Base-by-base conservation (phyloP, 2,797 vertebrate species). In the Cossypha niveicapilla region DNA sequence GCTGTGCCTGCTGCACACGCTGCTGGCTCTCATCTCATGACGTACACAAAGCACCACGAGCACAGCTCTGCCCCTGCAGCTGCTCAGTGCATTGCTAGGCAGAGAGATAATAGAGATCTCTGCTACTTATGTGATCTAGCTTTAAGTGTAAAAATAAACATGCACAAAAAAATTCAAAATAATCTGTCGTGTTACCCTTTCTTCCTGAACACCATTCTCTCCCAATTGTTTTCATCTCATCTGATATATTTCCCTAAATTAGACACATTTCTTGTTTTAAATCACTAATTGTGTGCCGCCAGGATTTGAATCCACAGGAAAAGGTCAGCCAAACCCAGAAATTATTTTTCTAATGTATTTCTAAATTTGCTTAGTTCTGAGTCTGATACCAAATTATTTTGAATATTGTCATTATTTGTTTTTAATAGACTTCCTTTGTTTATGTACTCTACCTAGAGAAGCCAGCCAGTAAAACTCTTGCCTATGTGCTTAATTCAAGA, bases 41-140 rank as follows among this genome's bases (percentile, higher is more conserved):
- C 0, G 6, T 48, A 1, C 8, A 32, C 54, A 42, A 63, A 70
- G 60, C 62, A 77, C 10, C 0, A 4, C 3, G 28, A 21, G 11
- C 0, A 1, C 3, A 3, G 66, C 51, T 75, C 54, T 67, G 80
- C 50, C 53, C 44, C 60, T 67, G 71, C 58, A 62, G 82, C 50
- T 62, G 67, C 92, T 76, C 62, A 44, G 23, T 5, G 16, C 48
- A 22, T 14, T 23, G 39, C 13, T 62, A 32, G 45, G 74, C 56
- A 77, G 47, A 50, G 42, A 47, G 45, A 35, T 61, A 58, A 56
- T 3, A 81, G 45, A 71, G 18, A 37, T 48, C 1, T 4, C 22
- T 35, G 50, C 23, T 72, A 18, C 54, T 60, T 70, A 18, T 22
- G 39, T 23, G n/a, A 42, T 53, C 47, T 70, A 73, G 24, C 62